These are phyloP conservation scores for Helicoverpa zea DNA, from an alignment of 1,140 invertebrate genomes.

Conservation along the genomic window DNA sequence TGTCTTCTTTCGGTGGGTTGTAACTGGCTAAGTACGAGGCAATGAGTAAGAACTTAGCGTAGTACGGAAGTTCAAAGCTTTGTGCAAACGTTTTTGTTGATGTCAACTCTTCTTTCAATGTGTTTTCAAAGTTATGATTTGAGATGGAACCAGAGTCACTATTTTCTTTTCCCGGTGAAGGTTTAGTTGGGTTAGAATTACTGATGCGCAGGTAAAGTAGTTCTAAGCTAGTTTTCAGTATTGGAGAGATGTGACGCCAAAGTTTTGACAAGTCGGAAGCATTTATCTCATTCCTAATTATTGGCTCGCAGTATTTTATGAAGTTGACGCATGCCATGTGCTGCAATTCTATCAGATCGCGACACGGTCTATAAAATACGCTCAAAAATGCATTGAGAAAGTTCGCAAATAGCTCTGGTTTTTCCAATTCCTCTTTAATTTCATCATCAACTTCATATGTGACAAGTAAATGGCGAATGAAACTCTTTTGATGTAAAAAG, in stretches of 20 bases:
- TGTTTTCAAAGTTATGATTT: conserved; percentile 72
- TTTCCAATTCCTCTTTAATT: conserved; percentile 75
- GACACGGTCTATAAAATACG: conserved; percentile 93
- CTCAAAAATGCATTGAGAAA: conserved; percentile 94
- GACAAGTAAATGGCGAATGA: conserved; percentile 68
- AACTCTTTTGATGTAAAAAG: conserved; percentile 75
- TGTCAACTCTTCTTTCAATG: conserved; percentile 80
- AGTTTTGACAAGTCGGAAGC: conserved; percentile 89
- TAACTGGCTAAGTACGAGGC: conserved; percentile 97
- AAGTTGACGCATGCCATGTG: conserved; percentile 91
- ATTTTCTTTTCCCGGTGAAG: conserved; percentile 73
- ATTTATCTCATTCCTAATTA: conserved; percentile 86
- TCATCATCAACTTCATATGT: conserved; percentile 63
- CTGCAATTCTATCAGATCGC: conserved; percentile 93
- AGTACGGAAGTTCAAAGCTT: conserved; percentile 94
- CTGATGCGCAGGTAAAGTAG: conserved; percentile 92
- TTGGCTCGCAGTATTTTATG: conserved; percentile 91
- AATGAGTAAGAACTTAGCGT: conserved; percentile 95
- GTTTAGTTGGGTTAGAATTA: conserved; percentile 60
- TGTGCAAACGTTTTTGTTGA: conserved; percentile 88
- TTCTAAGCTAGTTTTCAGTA: conserved; percentile 91
- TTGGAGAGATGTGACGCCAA: conserved; percentile 93
- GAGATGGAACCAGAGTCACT: conserved; percentile 46
- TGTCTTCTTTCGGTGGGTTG: conserved; percentile 95
- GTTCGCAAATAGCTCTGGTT: conserved; percentile 90